A percentile compares a stretch with the other conserved stretches of the same genome.
Evolutionary conservation across 2,113 vertebrate genomes (phyloP).

Genomic region (Chaenogobius annularis): DNA sequence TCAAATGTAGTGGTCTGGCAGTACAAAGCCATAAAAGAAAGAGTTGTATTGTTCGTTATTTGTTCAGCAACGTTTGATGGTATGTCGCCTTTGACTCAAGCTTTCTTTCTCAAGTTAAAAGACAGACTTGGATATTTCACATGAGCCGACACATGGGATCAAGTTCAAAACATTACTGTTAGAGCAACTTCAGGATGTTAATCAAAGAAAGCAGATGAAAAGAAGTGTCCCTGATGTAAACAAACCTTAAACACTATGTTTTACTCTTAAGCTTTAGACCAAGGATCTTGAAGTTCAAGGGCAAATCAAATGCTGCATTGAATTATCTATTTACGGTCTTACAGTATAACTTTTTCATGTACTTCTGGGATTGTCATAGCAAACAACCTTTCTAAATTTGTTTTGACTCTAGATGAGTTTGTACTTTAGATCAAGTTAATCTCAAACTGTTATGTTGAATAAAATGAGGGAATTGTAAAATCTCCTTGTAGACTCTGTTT

Average conservation of each 20-base stretch:
- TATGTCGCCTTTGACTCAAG: conserved; percentile 19
- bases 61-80: conserved; percentile 4
- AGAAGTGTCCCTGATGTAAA: not conserved
- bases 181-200: not conserved
- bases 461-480: not conserved
- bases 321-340: not conserved
- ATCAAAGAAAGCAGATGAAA: not conserved
- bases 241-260: not conserved
- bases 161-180: conserved; percentile 2
- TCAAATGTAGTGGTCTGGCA: not conserved
- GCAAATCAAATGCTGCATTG: not conserved
- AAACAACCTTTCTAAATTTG: not conserved
- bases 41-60: not conserved
- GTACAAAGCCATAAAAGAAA: not conserved
- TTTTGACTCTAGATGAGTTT: too few relatives aligned
- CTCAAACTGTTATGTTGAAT: not conserved
- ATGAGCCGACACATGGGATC: conserved; percentile 3
- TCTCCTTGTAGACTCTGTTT: too few relatives aligned
- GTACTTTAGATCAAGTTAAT: too few relatives aligned
- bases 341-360: not conserved
- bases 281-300: not conserved
- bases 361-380: not conserved
- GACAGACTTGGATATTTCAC: not conserved
- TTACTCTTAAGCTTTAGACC: not conserved
- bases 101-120: not conserved